phyloP scores from a whole-genome alignment of 2,113 vertebrate species.

The Poicephalus meyeri region DNA sequence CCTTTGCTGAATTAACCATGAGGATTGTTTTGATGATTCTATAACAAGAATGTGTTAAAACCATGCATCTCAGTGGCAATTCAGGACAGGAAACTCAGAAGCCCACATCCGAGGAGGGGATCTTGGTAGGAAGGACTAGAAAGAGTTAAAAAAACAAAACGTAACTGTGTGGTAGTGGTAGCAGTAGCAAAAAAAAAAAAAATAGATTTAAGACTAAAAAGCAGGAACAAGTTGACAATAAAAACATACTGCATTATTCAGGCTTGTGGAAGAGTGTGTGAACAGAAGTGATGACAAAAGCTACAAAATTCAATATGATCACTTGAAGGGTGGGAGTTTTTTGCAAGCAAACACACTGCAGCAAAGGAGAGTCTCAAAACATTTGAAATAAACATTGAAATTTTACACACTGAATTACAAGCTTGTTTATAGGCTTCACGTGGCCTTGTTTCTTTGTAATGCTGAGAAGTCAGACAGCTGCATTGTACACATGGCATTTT shows the following conservation, averaged over 20 bases:
- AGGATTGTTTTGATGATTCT: neutral
- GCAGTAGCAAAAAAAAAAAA: neutral
- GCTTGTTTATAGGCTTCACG: slow-evolving; percentile 4
- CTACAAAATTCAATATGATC: slow-evolving; percentile 28
- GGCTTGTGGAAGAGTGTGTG: neutral
- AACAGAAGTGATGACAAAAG: slow-evolving; percentile 53
- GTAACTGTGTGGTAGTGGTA: neutral
- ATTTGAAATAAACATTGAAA: slow-evolving; percentile 41
- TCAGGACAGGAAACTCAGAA: neutral
- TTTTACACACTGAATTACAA: neutral
- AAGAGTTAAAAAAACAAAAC: neutral
- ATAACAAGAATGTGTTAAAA: slow-evolving; percentile 3
- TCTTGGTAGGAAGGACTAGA: neutral
- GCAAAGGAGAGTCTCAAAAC: slow-evolving; percentile 16
- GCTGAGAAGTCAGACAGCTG: slow-evolving; percentile 34
- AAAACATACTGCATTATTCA: slow-evolving; percentile 21
- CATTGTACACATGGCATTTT: slow-evolving; percentile 20
- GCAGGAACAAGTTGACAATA: neutral
- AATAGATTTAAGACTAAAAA: neutral
- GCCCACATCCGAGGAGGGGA: neutral
- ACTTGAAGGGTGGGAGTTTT: neutral
- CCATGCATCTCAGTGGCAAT: neutral
- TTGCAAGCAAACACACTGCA: slow-evolving; percentile 21
- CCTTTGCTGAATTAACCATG: neutral
- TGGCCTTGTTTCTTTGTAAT: neutral